A percentile compares a stretch with the other conserved stretches of the same genome.
phyloP scores from a whole-genome alignment of 2,888 invertebrate species.

The Coelogynopora nodosa region DNA sequence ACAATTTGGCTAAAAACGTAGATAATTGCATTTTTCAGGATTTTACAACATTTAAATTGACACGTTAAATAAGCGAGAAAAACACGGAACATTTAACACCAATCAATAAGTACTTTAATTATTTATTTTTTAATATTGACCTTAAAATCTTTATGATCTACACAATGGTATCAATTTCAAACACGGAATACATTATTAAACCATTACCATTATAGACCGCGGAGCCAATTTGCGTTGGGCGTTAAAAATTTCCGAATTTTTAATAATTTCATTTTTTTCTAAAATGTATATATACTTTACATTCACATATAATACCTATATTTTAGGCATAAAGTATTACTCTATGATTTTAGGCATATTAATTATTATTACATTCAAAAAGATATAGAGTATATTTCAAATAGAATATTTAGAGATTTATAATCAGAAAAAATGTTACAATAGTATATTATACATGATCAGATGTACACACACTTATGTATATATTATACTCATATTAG shows the following conservation, averaged over 20 bases:
- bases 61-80: too few species aligned
- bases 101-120: too few species aligned
- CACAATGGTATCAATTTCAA: too few species aligned
- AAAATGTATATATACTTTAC: neutral
- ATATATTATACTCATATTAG: slow-evolving; percentile 25
- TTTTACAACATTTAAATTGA: too few species aligned
- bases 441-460: neutral
- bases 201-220: neutral
- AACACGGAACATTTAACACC: too few species aligned
- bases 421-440: neutral
- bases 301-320: neutral
- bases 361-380: neutral
- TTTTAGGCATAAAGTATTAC: too few species aligned
- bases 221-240: neutral
- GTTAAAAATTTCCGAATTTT: neutral
- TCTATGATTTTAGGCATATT: neutral
- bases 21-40: too few species aligned
- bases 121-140: too few species aligned
- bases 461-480: neutral
- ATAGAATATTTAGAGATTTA: slow-evolving; percentile 17
- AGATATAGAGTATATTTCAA: neutral
- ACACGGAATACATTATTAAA: too few species aligned
- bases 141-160: too few species aligned
- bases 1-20: too few species aligned
- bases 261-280: neutral